Base-by-base conservation (phyloP, 2,797 vertebrate species). In the Molothrus aeneus region DNA sequence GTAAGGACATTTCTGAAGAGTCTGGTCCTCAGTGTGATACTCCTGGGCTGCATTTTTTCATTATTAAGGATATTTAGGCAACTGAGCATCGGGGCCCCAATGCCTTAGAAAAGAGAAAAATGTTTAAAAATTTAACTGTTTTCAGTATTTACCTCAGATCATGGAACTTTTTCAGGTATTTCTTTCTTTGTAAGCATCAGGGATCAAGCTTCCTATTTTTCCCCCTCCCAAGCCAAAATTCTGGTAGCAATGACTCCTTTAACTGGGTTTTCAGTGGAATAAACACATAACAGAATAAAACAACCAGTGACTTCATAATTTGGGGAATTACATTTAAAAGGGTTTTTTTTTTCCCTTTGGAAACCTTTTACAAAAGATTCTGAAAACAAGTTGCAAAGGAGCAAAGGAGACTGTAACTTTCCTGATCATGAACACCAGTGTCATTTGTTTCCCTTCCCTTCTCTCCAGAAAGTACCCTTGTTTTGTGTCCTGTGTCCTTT, bases 391-490 rank as follows among this genome's bases (percentile, higher is more conserved):
- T 47, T 34, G 19, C 34, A 32, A 80, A 86, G 29, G 31, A 51
- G 17, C 34, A 32, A 80, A 86, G 29, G 31, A 51, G 17, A 59
- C 15, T 36, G 6, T 74, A 65, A 51, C 21, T 84, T 84, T 72
- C 15, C 47, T 75, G 5, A 45, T 0, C 3, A 6, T 36, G 12
- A 75, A 25, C 14, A 50, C 10, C 1, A 1, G 24, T 29, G 32
- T 48, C 0, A 31, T 43, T 84, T 72, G 17, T 78, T 71, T 63
- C 32, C 40, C 24, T 82, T 26, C 2, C 4, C 18, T 86, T 70
- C 31, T 91, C 50, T 69, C 19, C 9, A 60, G 59, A 89, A 87
- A 70, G 22, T 56, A 53, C 9, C 14, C 24, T 83, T 69, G n/a
- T 54, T 94, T 85, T 78, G 26, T 64, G 45, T 60, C 25, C 28